Evolutionary conservation across 2,888 invertebrate genomes (phyloP), one percentile per base, ranked within the genome.

Genomic region (Drosophila macrospina): DNA sequence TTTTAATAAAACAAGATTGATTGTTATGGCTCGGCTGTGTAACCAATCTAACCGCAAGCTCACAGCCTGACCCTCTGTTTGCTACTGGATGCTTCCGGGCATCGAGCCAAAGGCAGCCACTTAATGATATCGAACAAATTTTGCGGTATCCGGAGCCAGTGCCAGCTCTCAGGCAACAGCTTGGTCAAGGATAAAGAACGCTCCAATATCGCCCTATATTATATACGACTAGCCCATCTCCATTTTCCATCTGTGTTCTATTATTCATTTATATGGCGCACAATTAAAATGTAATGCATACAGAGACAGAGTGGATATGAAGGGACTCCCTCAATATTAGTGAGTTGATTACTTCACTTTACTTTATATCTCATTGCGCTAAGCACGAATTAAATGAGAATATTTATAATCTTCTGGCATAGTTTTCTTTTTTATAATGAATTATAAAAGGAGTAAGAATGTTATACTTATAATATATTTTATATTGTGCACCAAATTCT

Each of bases 1-100:
- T 65, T 73, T 78, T 80, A 80, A 80, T 80, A 80, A 69, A 81
- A 74, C 64, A 74, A 78, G 83, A 84, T 88, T 88, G 88, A 88
- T 84, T 88, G 71, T 83, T 86, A 66, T 80, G 65, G 62, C 56
- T 54, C 24, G 57, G 39, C 20, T 56, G 47, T 13, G 66, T 41
- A 47, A 50, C 50, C 24, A 54, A 69, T 62, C 69, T 47, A 61
- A 67, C 72, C 78, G 54, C 47, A 8, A 28, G 28, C 6, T 13
- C 44, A 54, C 62, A 36, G 47, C 39, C 55, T 41, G 61, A 39
- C 56, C 45, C 24, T 20, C 42, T 15, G 15, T 15, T 20, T 45
- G 36, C 6, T 30, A 16, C 36, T 13, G 28, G 1, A 32, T 26
- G 28, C 59, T 37, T 59, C 44, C 13, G 47, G 65, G 36, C 65